Base-by-base conservation (phyloP, 2,113 vertebrate species). In the Sarotherodon lohbergeri region DNA sequence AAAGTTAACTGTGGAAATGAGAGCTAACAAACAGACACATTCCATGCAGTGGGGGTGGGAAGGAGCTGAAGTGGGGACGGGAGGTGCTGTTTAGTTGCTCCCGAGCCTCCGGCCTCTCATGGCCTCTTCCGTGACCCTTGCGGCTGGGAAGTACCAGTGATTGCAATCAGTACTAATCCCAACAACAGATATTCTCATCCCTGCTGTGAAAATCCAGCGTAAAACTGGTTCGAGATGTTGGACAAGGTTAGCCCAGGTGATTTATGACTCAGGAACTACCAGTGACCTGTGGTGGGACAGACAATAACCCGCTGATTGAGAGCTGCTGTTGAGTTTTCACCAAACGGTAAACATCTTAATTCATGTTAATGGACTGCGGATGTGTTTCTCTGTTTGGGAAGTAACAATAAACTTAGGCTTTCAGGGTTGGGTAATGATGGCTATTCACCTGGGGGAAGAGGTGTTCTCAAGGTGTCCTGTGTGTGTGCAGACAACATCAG, bases 1-100 rank as follows among this genome's bases (percentile, higher is more conserved):
- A 41, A 32, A 41, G 80, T 55, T 87, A 39, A 92, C 83, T 48
- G 56, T 29, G 57, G 52, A 4, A 29, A 34, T 27, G 22, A 36
- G 54, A 61, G 57, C 82, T 78, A 92, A 94, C 86, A 85, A 88
- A 90, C 81, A 84, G 71, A 81, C 86, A 91, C 92, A 94, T 95
- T 95, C 91, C 92, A 86, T 83, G 43, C 54, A 59, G 22, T 11
- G 85, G 87, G 84, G 87, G 92, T 80, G 68, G 88, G 84, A 48
- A 68, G 79, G 50, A 63, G 34, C 34, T 87, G 76, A 29, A 81
- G 89, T 57, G 59, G 88, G 85, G 19, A 17, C 4, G 1, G 1
- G 16, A 50, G 79, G 71, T 48, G 43, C 2, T 81, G 88, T 90
- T 91, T 91, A 88, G 84, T 87, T 89, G 80, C 7, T 10, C 19